These are phyloP conservation scores for Pseudorhiza aurosa DNA, from an alignment of 30 jellyfish, hydroid and myxozoan genomes.

Conservation along the genomic window DNA sequence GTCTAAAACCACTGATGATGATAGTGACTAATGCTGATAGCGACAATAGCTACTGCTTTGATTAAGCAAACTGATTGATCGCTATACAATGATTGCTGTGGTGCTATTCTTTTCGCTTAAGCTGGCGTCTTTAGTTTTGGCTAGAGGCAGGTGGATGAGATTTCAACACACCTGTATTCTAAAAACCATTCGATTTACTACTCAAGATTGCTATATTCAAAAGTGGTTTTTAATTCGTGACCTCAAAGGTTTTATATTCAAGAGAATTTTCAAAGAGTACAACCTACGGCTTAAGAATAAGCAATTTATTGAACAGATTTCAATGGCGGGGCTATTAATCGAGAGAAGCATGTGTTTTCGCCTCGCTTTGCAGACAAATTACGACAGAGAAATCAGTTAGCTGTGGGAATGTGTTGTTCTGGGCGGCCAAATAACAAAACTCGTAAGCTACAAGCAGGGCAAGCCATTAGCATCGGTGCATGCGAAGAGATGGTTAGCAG, in stretches of 20 bases:
- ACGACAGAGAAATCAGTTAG: neutral
- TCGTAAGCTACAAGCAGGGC: too few relatives aligned
- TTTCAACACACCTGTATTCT: conserved; percentile 25
- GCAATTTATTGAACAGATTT: neutral
- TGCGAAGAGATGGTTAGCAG: too few relatives aligned
- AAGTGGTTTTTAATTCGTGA: conserved; percentile 61
- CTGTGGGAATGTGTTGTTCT: neutral
- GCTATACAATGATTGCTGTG: too few relatives aligned
- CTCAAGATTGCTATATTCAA: conserved; percentile 27
- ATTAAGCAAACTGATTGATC: too few relatives aligned
- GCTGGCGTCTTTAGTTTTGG: neutral
- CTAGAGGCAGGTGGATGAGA: conserved; percentile 23
- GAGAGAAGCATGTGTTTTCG: conserved; percentile 1
- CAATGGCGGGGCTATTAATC: conserved; percentile 5
- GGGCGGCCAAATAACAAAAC: conserved; percentile 3
- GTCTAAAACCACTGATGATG: too few relatives aligned
- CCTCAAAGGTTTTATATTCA: conserved; percentile 29
- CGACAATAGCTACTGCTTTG: too few relatives aligned
- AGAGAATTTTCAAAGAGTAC: conserved; percentile 36
- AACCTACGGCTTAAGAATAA: conserved; percentile 48
- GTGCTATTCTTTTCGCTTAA: too few relatives aligned
- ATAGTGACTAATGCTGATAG: neutral
- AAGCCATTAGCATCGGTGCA: too few relatives aligned
- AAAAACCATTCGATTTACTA: conserved; percentile 2
- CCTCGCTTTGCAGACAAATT: neutral